phyloP scores from a whole-genome alignment of 2,888 invertebrate species.

The Pseudanteris insignis region DNA sequence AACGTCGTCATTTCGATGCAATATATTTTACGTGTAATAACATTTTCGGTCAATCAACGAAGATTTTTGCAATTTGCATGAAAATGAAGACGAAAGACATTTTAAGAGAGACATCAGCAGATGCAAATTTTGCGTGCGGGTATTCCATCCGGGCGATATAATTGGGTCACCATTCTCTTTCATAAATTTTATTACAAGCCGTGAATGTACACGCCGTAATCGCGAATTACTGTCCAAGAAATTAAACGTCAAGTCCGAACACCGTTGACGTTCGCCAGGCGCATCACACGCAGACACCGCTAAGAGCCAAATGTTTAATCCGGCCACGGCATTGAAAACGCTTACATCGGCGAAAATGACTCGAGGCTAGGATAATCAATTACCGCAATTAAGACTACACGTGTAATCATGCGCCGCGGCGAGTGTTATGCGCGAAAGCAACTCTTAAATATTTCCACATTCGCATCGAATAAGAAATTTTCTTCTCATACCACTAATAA shows the following conservation, averaged over 20 bases:
- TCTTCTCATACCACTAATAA: no score
- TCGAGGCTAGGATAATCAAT: conserved; percentile 12
- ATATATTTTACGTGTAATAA: no score
- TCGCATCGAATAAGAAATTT: no score
- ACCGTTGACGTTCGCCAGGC: conserved; percentile 23
- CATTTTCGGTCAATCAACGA: conserved; percentile 1
- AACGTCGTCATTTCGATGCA: no score
- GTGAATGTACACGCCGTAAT: conserved; percentile 36
- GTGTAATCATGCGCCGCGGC: no score
- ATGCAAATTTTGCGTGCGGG: conserved; percentile 31
- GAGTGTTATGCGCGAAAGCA: no score
- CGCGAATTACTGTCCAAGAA: conserved; percentile 35
- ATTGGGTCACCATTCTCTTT: conserved; percentile 43
- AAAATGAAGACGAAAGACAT: background rate
- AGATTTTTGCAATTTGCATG: no score
- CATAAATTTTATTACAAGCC: conserved; percentile 28
- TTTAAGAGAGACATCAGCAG: conserved; percentile 29
- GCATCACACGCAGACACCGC: conserved; percentile 6
- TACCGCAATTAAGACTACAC: conserved; percentile 9
- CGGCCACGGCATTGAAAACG: no score
- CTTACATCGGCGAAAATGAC: no score
- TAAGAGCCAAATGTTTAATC: conserved; percentile 18
- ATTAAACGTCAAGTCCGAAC: conserved; percentile 35
- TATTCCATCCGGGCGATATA: conserved; percentile 33
- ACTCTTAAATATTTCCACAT: no score